Conservation (phyloP, 2,888 invertebrate genomes). For the Eristalinus sepulchralis region DNA sequence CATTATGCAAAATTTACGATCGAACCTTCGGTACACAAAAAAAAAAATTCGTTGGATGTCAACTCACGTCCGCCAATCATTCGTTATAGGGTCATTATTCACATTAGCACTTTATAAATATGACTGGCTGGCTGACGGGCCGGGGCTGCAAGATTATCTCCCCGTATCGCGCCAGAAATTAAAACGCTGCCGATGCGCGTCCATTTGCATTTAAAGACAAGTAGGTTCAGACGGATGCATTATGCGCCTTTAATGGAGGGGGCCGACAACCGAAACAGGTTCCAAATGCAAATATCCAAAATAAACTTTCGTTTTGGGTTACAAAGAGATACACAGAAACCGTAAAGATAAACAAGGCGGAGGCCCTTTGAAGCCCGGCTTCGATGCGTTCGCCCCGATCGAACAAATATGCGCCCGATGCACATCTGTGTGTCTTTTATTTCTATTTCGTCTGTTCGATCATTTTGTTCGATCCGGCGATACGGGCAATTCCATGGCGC, state of each 20-base stretch:
- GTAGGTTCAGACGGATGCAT: constrained; percentile 36
- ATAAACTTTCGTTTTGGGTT: constrained; percentile 55
- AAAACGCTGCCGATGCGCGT: neutral
- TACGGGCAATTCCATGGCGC: neutral
- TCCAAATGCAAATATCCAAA: constrained; percentile 54
- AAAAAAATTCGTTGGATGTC: neutral
- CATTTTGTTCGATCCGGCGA: neutral
- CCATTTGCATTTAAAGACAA: constrained; percentile 45
- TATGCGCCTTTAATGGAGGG: constrained; percentile 42
- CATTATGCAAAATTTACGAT: constrained; percentile 33
- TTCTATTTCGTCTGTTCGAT: constrained; percentile 13
- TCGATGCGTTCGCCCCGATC: too few relatives aligned
- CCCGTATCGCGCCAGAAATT: neutral
- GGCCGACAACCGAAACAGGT: constrained; percentile 30
- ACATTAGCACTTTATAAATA: constrained; percentile 65
- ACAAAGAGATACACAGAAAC: constrained; percentile 6
- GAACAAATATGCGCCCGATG: constrained; percentile 51
- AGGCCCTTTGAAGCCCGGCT: constrained; percentile 20
- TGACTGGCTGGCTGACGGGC: constrained; percentile 26
- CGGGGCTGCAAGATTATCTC: neutral
- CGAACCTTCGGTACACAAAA: constrained; percentile 49
- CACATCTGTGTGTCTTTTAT: constrained; percentile 55
- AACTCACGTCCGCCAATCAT: constrained; percentile 53
- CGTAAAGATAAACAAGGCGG: constrained; percentile 30
- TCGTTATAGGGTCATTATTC: constrained; percentile 52